These are phyloP conservation scores for Dicerorhinus sumatrensis DNA, from an alignment of 2,113 vertebrate genomes.

Conservation along the genomic window DNA sequence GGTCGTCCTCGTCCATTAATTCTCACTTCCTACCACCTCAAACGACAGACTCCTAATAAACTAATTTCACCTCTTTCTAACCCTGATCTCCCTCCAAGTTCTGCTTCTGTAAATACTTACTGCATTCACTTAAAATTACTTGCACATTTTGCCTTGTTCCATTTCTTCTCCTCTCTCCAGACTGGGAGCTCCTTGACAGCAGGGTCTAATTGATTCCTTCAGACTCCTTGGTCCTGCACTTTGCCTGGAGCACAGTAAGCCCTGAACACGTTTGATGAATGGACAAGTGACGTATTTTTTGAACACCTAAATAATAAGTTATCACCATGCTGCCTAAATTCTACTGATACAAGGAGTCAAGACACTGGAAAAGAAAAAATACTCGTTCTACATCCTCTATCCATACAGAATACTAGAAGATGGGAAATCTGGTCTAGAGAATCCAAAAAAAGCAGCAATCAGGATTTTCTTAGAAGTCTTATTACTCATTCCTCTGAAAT, in stretches of 20 bases:
- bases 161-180: not conserved
- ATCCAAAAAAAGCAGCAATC: not conserved
- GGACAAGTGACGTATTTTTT: not conserved
- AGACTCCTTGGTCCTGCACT: not conserved
- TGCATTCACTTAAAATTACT: not conserved
- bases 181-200: not conserved
- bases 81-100: not conserved
- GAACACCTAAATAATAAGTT: not conserved
- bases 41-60: not conserved
- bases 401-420: not conserved
- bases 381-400: not conserved
- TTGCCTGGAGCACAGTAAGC: not conserved
- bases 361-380: not conserved
- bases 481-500: slow-evolving; percentile 41
- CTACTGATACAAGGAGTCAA: not conserved
- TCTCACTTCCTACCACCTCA: not conserved
- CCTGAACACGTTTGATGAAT: not conserved
- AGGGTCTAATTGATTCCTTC: not conserved
- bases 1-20: too few relatives aligned
- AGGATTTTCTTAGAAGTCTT: slow-evolving; percentile 60
- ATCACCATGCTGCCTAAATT: not conserved
- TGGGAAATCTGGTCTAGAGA: not conserved
- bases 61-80: not conserved
- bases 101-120: not conserved
- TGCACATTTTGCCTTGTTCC: not conserved